Conservation (phyloP, 2,888 invertebrate species). For the Eupelmus urozonus region DNA sequence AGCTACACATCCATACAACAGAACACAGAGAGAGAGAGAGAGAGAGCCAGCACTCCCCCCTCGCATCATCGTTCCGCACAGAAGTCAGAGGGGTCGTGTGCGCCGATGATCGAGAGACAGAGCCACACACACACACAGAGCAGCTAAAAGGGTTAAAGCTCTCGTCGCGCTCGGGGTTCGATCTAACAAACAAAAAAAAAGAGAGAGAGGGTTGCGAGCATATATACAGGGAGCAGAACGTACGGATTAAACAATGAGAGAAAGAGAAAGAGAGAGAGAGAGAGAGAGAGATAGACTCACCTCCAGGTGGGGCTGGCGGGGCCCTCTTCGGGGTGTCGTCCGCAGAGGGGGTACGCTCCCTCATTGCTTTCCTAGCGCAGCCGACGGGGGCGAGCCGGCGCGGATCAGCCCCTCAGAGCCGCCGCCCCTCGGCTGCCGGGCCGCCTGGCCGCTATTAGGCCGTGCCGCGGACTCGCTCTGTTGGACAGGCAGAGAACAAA, state of each 20-base stretch:
- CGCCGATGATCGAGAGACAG: neutral
- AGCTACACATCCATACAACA: too few species aligned
- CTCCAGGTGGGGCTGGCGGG: slow-evolving; percentile 74
- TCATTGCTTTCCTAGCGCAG: slow-evolving; percentile 73
- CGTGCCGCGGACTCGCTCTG: slow-evolving; percentile 66
- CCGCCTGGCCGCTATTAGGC: slow-evolving; percentile 57
- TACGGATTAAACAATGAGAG: neutral
- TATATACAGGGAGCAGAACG: neutral
- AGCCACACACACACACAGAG: neutral
- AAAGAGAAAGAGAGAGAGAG: neutral
- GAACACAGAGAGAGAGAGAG: too few species aligned
- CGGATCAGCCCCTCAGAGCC: slow-evolving; percentile 68
- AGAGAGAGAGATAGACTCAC: slow-evolving; percentile 66
- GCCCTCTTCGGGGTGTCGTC: slow-evolving; percentile 76
- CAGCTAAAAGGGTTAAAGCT: slow-evolving; percentile 22
- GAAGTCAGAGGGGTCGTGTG: too few species aligned
- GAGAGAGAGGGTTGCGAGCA: neutral
- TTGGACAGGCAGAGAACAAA: slow-evolving; percentile 65
- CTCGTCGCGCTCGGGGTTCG: neutral
- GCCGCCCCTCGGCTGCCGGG: slow-evolving; percentile 57
- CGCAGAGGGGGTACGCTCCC: slow-evolving; percentile 76
- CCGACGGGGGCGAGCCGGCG: neutral
- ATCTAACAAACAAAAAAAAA: slow-evolving; percentile 6
- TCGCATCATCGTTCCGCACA: too few species aligned
- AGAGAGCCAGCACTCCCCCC: neutral